Evolutionary conservation across 1,140 invertebrate genomes (phyloP), one percentile per base, ranked within the genome.

Genomic region (Drosophila teissieri): DNA sequence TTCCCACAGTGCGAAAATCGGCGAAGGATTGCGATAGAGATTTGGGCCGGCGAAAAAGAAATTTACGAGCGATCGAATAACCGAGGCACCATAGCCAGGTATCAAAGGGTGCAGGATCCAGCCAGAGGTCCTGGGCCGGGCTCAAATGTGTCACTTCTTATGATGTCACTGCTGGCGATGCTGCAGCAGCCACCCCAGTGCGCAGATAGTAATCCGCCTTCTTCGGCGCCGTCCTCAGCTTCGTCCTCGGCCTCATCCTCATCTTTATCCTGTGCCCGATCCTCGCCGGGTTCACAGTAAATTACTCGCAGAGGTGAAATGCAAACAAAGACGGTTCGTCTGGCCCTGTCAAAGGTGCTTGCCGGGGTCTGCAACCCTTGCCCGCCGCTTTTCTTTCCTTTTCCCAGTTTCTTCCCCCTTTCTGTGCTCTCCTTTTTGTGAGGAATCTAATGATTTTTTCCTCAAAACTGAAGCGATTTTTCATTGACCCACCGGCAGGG

Each of bases 241-340:
- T 17, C 40, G 10, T 10, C 40, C 15, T 3, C 40, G 4, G 17
- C 39, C n/a, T n/a, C 39, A 15, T 8, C 3, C 31, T 10, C 8
- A 31, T 31, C 31, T 31, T 31, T 31, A 31, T 44, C 42, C 60
- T 58, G 79, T 78, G 64, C 46, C 40, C 27, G 45, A 48, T 54
- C 49, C 42, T 70, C 52, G 76, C 68, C 63, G 86, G 89, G 89
- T 84, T 88, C 88, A 90, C 80, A 88, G 80, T 89, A 91, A 91
- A 91, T 91, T 91, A 88, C 88, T 64, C 63, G 62, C 68, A 81
- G 82, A 88, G 88, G 88, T 91, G 88, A 91, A 91, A 91, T 73
- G 73, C 74, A 91, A 91, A 91, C 89, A 91, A 91, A 72, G 62
- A 52, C 46, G 52, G 67, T 67, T 60, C 58, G 52, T 57, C 60